Evolutionary conservation across 2,888 invertebrate genomes (phyloP), one percentile per base, ranked within the genome.

Genomic region (Rutpela maculata): DNA sequence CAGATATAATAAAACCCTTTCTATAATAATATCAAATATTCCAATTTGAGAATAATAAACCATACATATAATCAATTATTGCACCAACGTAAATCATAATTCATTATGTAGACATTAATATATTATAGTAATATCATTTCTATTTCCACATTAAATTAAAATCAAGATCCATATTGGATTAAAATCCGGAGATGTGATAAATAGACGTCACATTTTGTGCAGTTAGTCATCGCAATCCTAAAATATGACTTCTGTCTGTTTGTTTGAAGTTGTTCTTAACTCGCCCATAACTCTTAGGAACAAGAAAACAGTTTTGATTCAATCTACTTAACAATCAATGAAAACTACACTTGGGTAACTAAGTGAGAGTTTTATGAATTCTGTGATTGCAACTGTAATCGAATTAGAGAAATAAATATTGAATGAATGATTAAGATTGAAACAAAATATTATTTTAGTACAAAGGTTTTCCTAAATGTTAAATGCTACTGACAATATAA

Each of bases 241-340:
- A 89, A 89, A 89, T 89, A 89, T 88, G 86, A 88, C 88, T 88
- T 86, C 87, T 88, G 89, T 89, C 89, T 88, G 88, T 88, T 88
- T 89, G 88, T 88, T 88, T 88, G 88, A 83, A 85, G 82, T 87
- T 88, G 83, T 83, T 83, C 86, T 88, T 86, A 87, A 83, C 84
- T 78, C 77, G 75, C 80, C 78, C 82, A 85, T 86, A 84, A 86
- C 84, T 86, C 85, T 85, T 83, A 79, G 79, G 76, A 78, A 72
- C 80, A 84, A 84, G 84, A 82, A 84, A 85, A 83, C 83, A 81
- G 81, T 84, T 84, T 84, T 82, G 82, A 84, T 82, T 80, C 76
- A 76, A 76, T 78, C 68, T 74, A 72, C 63, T 72, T 72, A 72
- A 43, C 63, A 55, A 50, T 63, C 35, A 59, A 18, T 43, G 70